These are phyloP conservation scores for Gallinago jamesoni DNA, from an alignment of 2,113 vertebrate genomes.

Conservation along the genomic window DNA sequence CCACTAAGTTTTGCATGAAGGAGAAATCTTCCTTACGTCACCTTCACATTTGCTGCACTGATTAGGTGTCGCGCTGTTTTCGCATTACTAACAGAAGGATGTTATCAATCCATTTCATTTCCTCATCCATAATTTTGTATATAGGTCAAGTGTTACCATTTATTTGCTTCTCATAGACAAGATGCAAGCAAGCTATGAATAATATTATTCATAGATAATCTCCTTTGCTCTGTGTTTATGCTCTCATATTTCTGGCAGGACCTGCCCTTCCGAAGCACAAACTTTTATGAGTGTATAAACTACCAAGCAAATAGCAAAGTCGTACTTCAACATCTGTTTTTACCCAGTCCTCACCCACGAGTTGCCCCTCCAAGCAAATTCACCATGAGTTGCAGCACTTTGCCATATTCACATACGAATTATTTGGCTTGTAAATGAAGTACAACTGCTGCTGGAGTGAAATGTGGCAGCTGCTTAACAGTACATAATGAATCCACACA, in stretches of 20 bases:
- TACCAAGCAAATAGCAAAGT: not conserved
- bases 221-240: slow-evolving; percentile 8
- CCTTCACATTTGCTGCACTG: not conserved
- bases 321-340: slow-evolving; percentile 6
- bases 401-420: not conserved
- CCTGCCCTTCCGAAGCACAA: not conserved
- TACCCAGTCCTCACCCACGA: not conserved
- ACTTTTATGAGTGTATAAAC: not conserved
- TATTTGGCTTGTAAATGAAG: slow-evolving; percentile 39
- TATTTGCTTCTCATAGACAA: not conserved
- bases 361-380: not conserved
- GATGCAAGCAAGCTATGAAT: not conserved
- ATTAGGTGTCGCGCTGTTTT: not conserved
- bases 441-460: slow-evolving; percentile 16
- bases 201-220: not conserved
- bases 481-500: not conserved
- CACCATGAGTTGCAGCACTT: not conserved
- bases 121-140: not conserved
- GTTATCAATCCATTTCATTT: not conserved
- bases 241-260: not conserved
- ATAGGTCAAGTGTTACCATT: not conserved
- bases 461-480: slow-evolving; percentile 43
- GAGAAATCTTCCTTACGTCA: not conserved
- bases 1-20: not conserved
- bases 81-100: not conserved